phyloP scores from a whole-genome alignment of 2,888 invertebrate species.

The Tanytarsus gracilentus region DNA sequence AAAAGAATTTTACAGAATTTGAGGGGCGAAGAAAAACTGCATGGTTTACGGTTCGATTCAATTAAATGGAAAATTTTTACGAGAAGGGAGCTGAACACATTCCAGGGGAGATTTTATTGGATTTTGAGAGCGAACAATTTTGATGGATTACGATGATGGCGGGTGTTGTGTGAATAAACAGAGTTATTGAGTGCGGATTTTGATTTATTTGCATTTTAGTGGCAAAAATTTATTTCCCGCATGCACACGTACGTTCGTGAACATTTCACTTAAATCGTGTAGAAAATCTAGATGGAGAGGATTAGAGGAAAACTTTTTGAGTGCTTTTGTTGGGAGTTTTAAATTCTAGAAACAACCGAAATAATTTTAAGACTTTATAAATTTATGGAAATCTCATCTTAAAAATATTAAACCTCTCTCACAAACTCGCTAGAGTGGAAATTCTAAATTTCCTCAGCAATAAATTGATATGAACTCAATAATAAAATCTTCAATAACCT shows the following conservation, averaged over 20 bases:
- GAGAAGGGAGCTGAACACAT: not conserved
- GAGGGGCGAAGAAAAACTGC: not conserved
- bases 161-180: not conserved
- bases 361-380: no score
- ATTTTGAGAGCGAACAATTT: not conserved
- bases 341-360: no score
- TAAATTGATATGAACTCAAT: no score
- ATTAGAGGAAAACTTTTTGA: no score
- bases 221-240: not conserved
- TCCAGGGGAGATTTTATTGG: not conserved
- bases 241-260: not conserved
- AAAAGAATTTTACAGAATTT: not conserved
- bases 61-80: slow-evolving; percentile 26
- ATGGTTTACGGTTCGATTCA: slow-evolving; percentile 11
- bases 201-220: not conserved
- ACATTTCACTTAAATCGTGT: no score
- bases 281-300: no score
- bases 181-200: not conserved
- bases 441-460: no score
- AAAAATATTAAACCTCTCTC: no score
- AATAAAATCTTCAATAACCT: not conserved
- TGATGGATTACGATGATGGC: not conserved
- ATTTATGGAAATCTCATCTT: no score
- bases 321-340: no score
- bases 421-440: no score